Conservation (phyloP, 2,888 invertebrate species). For the Lomographa bimaculata region DNA sequence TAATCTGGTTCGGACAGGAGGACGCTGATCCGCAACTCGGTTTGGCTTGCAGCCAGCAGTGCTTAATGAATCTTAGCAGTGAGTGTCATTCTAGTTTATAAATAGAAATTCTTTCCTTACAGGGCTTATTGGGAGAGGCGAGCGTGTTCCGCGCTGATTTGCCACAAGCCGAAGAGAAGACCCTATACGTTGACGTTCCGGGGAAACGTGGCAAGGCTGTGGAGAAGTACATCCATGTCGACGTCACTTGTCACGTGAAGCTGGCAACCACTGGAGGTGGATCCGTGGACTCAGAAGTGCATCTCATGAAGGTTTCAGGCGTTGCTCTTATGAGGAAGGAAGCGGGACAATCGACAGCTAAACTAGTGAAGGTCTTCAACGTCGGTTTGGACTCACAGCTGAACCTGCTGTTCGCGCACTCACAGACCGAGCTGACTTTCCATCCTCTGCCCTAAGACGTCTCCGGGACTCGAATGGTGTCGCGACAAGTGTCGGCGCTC, state of each 20-base stretch:
- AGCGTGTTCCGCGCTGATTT: slow-evolving; percentile 87
- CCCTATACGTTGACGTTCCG: slow-evolving; percentile 81
- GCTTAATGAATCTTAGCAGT: slow-evolving; percentile 35
- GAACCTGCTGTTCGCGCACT: slow-evolving; percentile 86
- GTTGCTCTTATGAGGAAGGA: slow-evolving; percentile 86
- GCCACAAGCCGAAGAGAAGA: slow-evolving; percentile 86
- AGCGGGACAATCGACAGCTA: slow-evolving; percentile 79
- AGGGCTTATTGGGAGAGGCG: slow-evolving; percentile 85
- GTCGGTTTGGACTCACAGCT: slow-evolving; percentile 88
- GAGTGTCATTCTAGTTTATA: slow-evolving; percentile 33
- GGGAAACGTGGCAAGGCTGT: slow-evolving; percentile 77
- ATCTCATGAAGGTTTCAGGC: slow-evolving; percentile 87
- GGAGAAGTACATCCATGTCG: slow-evolving; percentile 86
- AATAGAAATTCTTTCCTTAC: slow-evolving; percentile 40
- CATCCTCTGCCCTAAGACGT: slow-evolving; percentile 78
- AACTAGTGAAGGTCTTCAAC: slow-evolving; percentile 84
- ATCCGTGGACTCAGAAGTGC: slow-evolving; percentile 81
- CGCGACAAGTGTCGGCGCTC: slow-evolving; percentile 47
- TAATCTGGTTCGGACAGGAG: slow-evolving; percentile 44
- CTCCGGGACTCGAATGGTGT: slow-evolving; percentile 59
- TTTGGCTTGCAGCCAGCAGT: slow-evolving; percentile 52
- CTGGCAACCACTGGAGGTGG: slow-evolving; percentile 84
- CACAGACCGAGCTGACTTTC: slow-evolving; percentile 86
- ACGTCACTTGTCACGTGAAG: slow-evolving; percentile 87
- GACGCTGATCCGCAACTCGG: slow-evolving; percentile 41